These are phyloP conservation scores for Lepidurus arcticus DNA, from an alignment of 1,140 invertebrate genomes.

Conservation along the genomic window DNA sequence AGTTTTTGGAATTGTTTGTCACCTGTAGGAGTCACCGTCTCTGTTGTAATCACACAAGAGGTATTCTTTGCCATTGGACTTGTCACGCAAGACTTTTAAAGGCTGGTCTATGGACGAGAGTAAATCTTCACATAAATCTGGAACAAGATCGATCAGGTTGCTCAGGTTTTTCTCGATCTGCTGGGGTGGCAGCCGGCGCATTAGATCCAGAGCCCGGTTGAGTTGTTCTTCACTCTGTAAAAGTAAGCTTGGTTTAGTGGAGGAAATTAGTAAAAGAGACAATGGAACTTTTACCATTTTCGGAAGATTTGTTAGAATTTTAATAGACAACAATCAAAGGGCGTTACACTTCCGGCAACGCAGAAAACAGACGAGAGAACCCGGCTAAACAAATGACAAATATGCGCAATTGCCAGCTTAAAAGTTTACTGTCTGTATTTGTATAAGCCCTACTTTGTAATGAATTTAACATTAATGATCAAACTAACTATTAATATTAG, in stretches of 20 bases:
- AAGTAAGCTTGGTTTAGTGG: conserved; percentile 33
- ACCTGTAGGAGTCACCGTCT: conserved; percentile 97
- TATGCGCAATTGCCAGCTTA: not conserved
- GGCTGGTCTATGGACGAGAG: conserved; percentile 98
- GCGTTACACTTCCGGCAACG: conserved; percentile 20
- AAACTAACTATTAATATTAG: too few relatives aligned
- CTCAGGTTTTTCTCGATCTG: conserved; percentile 97
- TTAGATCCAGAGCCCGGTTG: conserved; percentile 97
- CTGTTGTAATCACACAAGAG: conserved; percentile 98
- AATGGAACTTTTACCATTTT: not conserved
- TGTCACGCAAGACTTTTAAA: conserved; percentile 93
- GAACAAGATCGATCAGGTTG: conserved; percentile 95
- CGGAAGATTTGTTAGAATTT: conserved; percentile 14
- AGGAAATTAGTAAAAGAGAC: not conserved
- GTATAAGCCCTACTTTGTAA: too few relatives aligned
- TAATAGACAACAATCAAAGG: conserved; percentile 22
- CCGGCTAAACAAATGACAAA: conserved; percentile 21
- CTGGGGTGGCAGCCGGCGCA: conserved; percentile 96
- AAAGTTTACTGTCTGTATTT: not conserved
- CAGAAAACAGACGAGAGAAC: not conserved
- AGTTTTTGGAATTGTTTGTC: conserved; percentile 30
- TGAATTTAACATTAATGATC: too few relatives aligned
- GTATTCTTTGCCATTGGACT: conserved; percentile 91
- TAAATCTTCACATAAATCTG: conserved; percentile 91
- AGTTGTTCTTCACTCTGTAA: conserved; percentile 92